Percentiles rank a stretch among this genome's conserved stretches.
Conservation (phyloP, 2,113 vertebrate species). For the Ageneiosus marmoratus region DNA sequence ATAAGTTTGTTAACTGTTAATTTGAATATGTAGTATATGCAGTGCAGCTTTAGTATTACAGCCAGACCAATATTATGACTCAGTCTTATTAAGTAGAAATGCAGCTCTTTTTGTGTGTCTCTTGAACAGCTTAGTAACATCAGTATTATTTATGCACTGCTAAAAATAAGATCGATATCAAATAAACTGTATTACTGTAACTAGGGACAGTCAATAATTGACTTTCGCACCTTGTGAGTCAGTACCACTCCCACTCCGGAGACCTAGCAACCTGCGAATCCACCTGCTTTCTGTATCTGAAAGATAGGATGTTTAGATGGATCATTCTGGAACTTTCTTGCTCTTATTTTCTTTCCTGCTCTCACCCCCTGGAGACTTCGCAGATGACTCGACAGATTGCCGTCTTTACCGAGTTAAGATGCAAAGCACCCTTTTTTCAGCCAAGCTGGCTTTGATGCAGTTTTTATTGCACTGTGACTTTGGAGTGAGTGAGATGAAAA, state of each 20-base stretch:
- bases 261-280: neutral
- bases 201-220: neutral
- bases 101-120: neutral
- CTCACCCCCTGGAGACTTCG: constrained; percentile 46
- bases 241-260: neutral
- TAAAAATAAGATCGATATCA: neutral
- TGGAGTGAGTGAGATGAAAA: neutral
- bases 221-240: constrained; percentile 8
- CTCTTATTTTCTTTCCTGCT: constrained; percentile 60
- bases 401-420: constrained; percentile 53
- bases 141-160: neutral
- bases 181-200: neutral
- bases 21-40: no score
- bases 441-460: constrained; percentile 57
- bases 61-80: no score
- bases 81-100: no score
- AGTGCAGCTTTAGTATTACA: no score
- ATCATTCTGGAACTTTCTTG: constrained; percentile 61
- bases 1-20: no score
- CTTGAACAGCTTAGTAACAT: neutral
- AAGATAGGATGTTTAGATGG: constrained; percentile 60
- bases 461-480: constrained; percentile 50
- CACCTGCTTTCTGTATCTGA: constrained; percentile 52
- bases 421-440: constrained; percentile 25
- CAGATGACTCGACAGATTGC: constrained; percentile 70